A percentile compares a stretch with the other conserved stretches of the same genome.
phyloP scores from a whole-genome alignment of 1,140 invertebrate species.

The Hermetia illucens region DNA sequence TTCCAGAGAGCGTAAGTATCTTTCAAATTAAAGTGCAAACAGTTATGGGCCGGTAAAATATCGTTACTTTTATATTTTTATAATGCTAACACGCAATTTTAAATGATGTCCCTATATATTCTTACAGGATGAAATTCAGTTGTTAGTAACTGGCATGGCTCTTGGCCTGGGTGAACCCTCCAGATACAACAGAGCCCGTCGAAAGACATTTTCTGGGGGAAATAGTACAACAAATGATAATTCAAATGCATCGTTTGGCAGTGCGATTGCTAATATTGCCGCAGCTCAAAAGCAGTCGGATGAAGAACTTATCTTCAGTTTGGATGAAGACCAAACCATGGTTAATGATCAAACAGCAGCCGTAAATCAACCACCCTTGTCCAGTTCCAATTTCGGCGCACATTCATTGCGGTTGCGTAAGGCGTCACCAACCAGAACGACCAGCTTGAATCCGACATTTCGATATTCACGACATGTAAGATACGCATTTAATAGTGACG shows the following conservation, averaged over 20 bases:
- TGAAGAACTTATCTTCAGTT: slow-evolving; percentile 50
- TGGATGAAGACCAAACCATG: slow-evolving; percentile 49
- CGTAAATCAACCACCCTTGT: slow-evolving; percentile 15
- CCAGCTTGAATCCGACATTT: not conserved
- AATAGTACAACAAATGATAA: too few relatives aligned
- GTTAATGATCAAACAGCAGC: slow-evolving; percentile 16
- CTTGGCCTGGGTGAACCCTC: slow-evolving; percentile 48
- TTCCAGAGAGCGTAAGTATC: slow-evolving; percentile 52
- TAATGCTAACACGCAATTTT: not conserved
- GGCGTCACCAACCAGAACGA: not conserved
- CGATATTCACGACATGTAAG: slow-evolving; percentile 17
- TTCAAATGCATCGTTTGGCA: too few relatives aligned
- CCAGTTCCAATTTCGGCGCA: slow-evolving; percentile 15
- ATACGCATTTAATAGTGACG: slow-evolving; percentile 13
- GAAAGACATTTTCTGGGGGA: too few relatives aligned
- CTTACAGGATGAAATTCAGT: slow-evolving; percentile 70
- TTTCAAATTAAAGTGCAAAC: not conserved
- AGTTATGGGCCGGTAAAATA: too few relatives aligned
- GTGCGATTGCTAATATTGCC: too few relatives aligned
- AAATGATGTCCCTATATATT: not conserved
- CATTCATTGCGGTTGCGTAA: slow-evolving; percentile 20
- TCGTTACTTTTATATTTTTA: too few relatives aligned
- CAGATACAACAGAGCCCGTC: slow-evolving; percentile 30
- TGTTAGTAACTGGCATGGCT: slow-evolving; percentile 61
- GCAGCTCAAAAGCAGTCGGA: slow-evolving; percentile 12